A percentile compares a stretch with the other conserved stretches of the same genome.
phyloP scores from a whole-genome alignment of 1,140 invertebrate genomes.

The Drosophila lacteicornis region DNA sequence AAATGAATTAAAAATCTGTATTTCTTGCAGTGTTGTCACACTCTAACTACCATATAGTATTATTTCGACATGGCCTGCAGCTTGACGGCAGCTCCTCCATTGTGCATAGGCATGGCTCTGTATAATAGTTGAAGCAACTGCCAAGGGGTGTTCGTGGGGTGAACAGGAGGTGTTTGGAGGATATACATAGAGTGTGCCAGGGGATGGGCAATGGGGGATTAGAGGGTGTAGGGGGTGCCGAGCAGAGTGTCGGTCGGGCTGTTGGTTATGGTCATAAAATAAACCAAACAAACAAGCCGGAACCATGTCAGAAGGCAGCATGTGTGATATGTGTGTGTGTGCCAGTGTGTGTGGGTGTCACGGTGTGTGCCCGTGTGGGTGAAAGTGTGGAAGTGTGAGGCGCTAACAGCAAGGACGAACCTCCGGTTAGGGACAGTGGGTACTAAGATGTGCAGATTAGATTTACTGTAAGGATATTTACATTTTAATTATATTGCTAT shows the following conservation, averaged over 20 bases:
- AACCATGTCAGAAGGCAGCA: constrained; percentile 81
- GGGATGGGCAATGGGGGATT: not conserved
- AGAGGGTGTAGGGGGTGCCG: constrained; percentile 5
- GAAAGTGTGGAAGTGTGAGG: constrained; percentile 28
- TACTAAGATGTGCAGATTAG: not conserved
- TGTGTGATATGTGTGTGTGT: constrained; percentile 48
- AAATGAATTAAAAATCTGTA: too few species aligned
- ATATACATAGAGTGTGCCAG: constrained; percentile 16
- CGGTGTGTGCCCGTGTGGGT: constrained; percentile 34
- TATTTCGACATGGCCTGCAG: constrained; percentile 54
- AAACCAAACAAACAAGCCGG: constrained; percentile 84
- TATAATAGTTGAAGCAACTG: constrained; percentile 52
- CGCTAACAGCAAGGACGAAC: constrained; percentile 65
- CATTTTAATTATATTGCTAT: too few species aligned
- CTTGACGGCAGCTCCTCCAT: constrained; percentile 52
- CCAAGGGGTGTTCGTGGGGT: not conserved
- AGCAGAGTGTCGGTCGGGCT: constrained; percentile 46
- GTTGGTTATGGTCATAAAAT: constrained; percentile 83
- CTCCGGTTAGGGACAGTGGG: constrained; percentile 41
- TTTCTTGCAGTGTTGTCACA: constrained; percentile 9
- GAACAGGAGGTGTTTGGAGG: constrained; percentile 22
- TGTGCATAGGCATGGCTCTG: constrained; percentile 62
- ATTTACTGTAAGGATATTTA: too few species aligned
- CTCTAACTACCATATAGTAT: constrained; percentile 25
- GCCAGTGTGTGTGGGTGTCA: constrained; percentile 19